phyloP scores from a whole-genome alignment of 2,888 invertebrate species.

The Leptopilina myrica region DNA sequence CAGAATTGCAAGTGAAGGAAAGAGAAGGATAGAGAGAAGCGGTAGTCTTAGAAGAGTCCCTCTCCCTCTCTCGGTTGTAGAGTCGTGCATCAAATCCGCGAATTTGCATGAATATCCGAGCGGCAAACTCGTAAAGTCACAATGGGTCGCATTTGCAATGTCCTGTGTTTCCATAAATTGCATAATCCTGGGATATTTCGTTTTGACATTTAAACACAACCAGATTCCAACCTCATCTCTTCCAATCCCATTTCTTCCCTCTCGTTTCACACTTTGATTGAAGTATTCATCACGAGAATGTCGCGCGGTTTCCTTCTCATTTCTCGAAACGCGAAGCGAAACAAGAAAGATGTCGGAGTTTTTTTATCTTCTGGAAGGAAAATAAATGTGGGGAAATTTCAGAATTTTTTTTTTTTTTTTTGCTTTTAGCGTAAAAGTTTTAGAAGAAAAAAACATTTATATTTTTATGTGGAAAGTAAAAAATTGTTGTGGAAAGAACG shows the following conservation, averaged over 20 bases:
- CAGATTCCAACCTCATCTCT: constrained; percentile 11
- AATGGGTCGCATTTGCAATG: constrained; percentile 48
- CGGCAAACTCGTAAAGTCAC: constrained; percentile 47
- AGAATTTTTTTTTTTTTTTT: background rate
- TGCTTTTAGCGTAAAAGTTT: background rate
- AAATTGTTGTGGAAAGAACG: too few species aligned
- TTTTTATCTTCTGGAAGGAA: background rate
- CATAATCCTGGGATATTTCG: constrained; percentile 44
- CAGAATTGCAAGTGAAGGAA: constrained; percentile 9
- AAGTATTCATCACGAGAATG: constrained; percentile 41
- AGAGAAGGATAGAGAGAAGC: background rate
- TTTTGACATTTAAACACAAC: constrained; percentile 42
- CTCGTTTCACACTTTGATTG: constrained; percentile 42
- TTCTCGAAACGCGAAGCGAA: background rate
- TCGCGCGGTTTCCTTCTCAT: constrained; percentile 29
- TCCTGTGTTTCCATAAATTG: constrained; percentile 46
- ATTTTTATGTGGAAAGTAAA: too few species aligned
- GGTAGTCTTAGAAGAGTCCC: constrained; percentile 40
- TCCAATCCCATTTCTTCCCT: constrained; percentile 8
- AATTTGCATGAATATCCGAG: constrained; percentile 53
- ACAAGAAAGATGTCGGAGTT: background rate
- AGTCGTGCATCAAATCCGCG: constrained; percentile 46
- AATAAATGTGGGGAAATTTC: background rate
- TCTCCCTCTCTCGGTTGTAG: constrained; percentile 1
- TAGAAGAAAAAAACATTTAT: too few species aligned